Base-by-base conservation (phyloP, 2,888 invertebrate genomes). In the Omphaloscelis lunosa region DNA sequence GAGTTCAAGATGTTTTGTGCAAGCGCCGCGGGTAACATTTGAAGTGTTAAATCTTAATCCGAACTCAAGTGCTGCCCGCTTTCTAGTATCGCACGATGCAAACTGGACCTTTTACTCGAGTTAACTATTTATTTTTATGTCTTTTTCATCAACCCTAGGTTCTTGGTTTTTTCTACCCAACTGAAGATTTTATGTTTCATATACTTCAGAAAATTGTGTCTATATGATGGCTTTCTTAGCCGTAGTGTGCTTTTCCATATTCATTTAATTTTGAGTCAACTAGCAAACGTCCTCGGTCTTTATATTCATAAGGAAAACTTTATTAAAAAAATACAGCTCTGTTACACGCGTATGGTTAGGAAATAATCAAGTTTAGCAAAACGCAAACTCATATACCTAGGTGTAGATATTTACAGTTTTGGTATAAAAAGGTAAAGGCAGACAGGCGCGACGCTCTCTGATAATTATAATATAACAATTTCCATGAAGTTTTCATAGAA, bases 41-140 rank as follows among this genome's bases (percentile, higher is more conserved):
- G 71, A 75, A 90, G 85, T 87, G 88, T 85, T 89, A 83, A 86
- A 89, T 89, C 89, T 88, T 88, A 85, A 86, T 87, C 85, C 77
- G 29, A 82, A 82, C 79, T 79, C 53, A 70, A 79, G 53, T 67
- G 51, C 48, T 53, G 68, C 17, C 59, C 59, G 67, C 27, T 72
- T 51, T 74, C 51, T 73, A 41, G 48, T 59, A 67, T 67, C 59
- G 23, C 53, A 41, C 34, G 66, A 45, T 53, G n/a, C 20, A 66
- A 72, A 68, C 59, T 41, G 48, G 17, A 72, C 29, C 27, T 53
- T 51, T 45, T 39, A 34, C 17, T 45, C 0, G 20, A 59, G 23
- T 41, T 23, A 17, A 61, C 4, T 45, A 0, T n/a, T 1, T 11
- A 20, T n/a, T 23, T 45, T 29, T 27, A 45, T 11, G 7, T 15